Evolutionary conservation across 2,888 invertebrate species (phyloP).

Genomic region (Polyommatus icarus): DNA sequence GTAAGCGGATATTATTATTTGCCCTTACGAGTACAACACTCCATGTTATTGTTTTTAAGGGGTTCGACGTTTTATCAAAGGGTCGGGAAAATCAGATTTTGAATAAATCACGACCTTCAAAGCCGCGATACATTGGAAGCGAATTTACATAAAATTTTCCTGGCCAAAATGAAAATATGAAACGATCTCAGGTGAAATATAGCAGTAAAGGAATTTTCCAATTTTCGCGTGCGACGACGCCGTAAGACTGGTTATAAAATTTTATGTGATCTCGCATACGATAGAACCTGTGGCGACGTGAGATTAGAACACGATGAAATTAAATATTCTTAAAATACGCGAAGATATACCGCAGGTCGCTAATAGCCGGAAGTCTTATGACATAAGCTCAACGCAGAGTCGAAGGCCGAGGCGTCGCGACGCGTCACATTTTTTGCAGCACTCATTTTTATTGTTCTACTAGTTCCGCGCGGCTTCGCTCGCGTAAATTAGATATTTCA

Average conservation of each 20-base stretch:
- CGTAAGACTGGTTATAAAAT: slow-evolving; percentile 10
- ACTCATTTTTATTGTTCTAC: too few species aligned
- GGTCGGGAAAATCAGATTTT: neutral
- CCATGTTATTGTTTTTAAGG: neutral
- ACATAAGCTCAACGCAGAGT: too few species aligned
- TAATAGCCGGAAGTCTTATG: too few species aligned
- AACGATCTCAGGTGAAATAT: slow-evolving; percentile 7
- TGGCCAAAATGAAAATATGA: slow-evolving; percentile 1
- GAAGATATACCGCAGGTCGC: too few species aligned
- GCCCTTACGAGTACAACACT: neutral
- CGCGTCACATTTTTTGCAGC: too few species aligned
- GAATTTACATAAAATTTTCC: slow-evolving; percentile 3
- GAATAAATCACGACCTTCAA: slow-evolving; percentile 2
- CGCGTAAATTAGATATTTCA: too few species aligned
- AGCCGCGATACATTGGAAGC: neutral
- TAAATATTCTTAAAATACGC: neutral
- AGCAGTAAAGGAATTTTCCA: slow-evolving; percentile 7
- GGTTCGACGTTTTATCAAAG: neutral
- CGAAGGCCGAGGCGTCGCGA: too few species aligned
- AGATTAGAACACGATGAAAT: neutral
- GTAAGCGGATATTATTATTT: neutral
- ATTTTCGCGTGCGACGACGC: neutral
- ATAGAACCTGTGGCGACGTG: neutral
- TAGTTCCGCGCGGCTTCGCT: too few species aligned
- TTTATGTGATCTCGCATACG: slow-evolving; percentile 2